Conservation (phyloP, 2,113 vertebrate genomes). For the Grallaria varia region DNA sequence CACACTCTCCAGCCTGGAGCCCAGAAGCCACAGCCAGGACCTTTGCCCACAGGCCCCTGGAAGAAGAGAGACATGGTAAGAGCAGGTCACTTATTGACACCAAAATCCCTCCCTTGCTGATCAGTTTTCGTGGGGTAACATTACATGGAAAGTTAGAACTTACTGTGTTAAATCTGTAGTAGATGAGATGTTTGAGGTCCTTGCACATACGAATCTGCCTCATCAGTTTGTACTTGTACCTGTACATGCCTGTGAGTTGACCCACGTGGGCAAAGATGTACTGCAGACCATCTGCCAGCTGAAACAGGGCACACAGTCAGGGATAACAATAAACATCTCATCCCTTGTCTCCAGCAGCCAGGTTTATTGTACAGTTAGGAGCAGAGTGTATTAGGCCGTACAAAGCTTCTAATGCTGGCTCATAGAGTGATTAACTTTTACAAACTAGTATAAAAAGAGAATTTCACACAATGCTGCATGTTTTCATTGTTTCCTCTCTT, state of each 20-base stretch:
- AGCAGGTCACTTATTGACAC: background rate
- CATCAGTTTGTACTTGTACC: conserved; percentile 99
- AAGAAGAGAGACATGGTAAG: background rate
- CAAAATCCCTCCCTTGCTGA: background rate
- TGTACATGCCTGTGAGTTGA: conserved; percentile 98
- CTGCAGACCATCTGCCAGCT: conserved; percentile 95
- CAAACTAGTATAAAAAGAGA: background rate
- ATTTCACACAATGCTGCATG: background rate
- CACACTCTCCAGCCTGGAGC: conserved; percentile 98
- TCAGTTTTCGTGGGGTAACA: background rate
- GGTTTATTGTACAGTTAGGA: background rate
- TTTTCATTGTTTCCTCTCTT: background rate
- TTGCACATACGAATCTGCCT: conserved; percentile 99
- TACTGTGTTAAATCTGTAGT: conserved; percentile 98
- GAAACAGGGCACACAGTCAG: background rate
- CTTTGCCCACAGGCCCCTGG: conserved; percentile 97
- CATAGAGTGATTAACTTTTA: background rate
- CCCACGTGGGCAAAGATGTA: conserved; percentile 99
- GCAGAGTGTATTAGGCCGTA: background rate
- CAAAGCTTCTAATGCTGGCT: background rate
- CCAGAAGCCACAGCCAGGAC: conserved; percentile 99
- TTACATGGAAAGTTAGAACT: conserved; percentile 5
- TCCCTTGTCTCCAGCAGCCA: background rate
- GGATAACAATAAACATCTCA: background rate
- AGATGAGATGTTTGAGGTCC: conserved; percentile 98